phyloP scores from a whole-genome alignment of 2,888 invertebrate genomes.

The Nemurella pictetii region DNA sequence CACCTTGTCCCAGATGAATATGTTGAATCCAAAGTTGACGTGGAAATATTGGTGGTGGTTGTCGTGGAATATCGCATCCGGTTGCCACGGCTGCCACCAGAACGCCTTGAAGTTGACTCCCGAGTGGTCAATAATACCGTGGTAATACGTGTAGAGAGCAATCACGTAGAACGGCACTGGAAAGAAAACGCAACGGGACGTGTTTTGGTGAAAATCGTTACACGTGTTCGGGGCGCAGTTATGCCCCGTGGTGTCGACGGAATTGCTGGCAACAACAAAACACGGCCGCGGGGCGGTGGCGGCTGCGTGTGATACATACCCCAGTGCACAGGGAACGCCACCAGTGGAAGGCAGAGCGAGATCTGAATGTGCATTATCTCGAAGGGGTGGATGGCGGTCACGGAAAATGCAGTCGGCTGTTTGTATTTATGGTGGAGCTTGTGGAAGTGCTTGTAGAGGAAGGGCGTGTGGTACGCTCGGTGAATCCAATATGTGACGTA shows the following conservation, averaged over 20 bases:
- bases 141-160: constrained; percentile 66
- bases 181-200: constrained; percentile 41
- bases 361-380: constrained; percentile 68
- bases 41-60: constrained; percentile 79
- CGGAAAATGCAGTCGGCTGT: constrained; percentile 75
- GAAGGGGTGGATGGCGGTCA: constrained; percentile 72
- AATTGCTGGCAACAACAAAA: too few species aligned
- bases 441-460: constrained; percentile 71
- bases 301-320: constrained; percentile 51
- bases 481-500: constrained; percentile 69
- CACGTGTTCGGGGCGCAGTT: too few species aligned
- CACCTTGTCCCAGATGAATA: constrained; percentile 69
- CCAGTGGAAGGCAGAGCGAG: constrained; percentile 63
- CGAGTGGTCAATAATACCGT: constrained; percentile 75
- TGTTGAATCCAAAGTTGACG: constrained; percentile 76
- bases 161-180: constrained; percentile 54
- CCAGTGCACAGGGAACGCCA: constrained; percentile 68
- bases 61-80: constrained; percentile 74
- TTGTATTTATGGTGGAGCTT: constrained; percentile 76
- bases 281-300: not conserved
- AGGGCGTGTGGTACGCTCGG: constrained; percentile 68
- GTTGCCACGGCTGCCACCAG: constrained; percentile 80
- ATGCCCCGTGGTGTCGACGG: too few species aligned
- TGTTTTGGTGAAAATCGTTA: too few species aligned
- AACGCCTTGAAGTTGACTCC: constrained; percentile 71